Conservation (phyloP, 2,113 vertebrate species). For the Menidia beryllina region DNA sequence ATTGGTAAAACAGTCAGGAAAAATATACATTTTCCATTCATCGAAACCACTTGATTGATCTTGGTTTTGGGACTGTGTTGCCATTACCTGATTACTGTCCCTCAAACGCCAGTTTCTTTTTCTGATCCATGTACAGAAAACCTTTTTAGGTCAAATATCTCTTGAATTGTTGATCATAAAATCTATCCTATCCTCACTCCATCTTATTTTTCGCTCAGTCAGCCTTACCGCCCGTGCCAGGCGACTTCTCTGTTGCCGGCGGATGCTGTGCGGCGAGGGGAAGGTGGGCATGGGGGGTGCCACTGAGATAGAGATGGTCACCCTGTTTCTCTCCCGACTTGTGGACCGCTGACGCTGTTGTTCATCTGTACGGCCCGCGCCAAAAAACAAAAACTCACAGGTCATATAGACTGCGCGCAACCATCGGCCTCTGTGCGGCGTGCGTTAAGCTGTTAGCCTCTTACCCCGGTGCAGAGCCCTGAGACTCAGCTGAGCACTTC, state of each 20-base stretch:
- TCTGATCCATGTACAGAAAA: neutral
- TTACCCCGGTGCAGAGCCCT: conserved; percentile 91
- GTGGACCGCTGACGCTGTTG: conserved; percentile 76
- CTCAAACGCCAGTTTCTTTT: neutral
- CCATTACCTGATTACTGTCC: no score
- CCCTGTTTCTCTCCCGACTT: conserved; percentile 87
- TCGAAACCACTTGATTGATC: no score
- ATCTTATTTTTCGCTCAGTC: neutral
- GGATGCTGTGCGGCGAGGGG: conserved; percentile 87
- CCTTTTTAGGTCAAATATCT: neutral
- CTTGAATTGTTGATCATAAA: neutral
- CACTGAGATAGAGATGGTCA: conserved; percentile 86
- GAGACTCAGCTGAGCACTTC: conserved; percentile 90
- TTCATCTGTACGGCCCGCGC: conserved; percentile 57
- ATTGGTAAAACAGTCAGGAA: no score
- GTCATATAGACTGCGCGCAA: neutral
- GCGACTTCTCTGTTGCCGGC: conserved; percentile 87
- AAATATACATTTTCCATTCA: no score
- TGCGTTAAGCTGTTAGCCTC: neutral
- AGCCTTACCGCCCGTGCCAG: conserved; percentile 87
- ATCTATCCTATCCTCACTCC: neutral
- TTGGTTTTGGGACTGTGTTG: no score
- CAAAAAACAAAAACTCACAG: neutral
- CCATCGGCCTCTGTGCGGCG: neutral
- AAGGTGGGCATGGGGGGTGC: conserved; percentile 91